Conservation (phyloP, 2,888 invertebrate species). For the Campaea margaritaria region DNA sequence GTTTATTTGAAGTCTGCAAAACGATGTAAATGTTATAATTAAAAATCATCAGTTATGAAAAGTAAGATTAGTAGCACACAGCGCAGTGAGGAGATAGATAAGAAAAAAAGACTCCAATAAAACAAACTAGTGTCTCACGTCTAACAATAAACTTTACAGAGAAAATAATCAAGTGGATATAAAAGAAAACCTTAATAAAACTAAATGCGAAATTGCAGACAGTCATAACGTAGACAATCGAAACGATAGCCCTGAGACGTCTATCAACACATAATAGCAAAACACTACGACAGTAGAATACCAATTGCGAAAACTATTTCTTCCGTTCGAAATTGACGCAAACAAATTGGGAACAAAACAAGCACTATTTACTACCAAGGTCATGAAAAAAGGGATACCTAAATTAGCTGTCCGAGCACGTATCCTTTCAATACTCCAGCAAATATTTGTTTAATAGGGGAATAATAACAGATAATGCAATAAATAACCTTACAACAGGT, state of each 20-base stretch:
- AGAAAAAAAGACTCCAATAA: no score
- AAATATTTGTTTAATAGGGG: conserved; percentile 41
- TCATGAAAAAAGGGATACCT: conserved; percentile 30
- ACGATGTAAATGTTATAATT: conserved; percentile 10
- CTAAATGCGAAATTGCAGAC: conserved; percentile 2
- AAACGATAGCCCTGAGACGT: conserved; percentile 23
- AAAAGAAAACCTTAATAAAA: conserved; percentile 28
- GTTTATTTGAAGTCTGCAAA: conserved; percentile 3
- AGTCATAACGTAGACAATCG: conserved; percentile 8
- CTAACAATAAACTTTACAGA: background rate
- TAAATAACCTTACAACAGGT: conserved; percentile 61
- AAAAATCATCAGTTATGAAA: background rate
- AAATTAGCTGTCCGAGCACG: conserved; percentile 36
- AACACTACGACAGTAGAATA: conserved; percentile 26
- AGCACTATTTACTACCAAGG: conserved; percentile 26
- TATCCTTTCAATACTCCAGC: conserved; percentile 32
- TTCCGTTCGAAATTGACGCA: conserved; percentile 23
- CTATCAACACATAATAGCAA: conserved; percentile 26
- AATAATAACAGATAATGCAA: conserved; percentile 51
- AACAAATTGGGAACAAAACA: conserved; percentile 28
- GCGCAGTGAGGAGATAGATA: no score
- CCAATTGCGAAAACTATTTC: conserved; percentile 29
- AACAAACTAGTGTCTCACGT: background rate
- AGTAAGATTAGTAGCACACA: background rate
- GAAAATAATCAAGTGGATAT: background rate